Evolutionary conservation across 2,113 vertebrate species (phyloP), one percentile per base, ranked within the genome.

Genomic region (Alethe castanea): DNA sequence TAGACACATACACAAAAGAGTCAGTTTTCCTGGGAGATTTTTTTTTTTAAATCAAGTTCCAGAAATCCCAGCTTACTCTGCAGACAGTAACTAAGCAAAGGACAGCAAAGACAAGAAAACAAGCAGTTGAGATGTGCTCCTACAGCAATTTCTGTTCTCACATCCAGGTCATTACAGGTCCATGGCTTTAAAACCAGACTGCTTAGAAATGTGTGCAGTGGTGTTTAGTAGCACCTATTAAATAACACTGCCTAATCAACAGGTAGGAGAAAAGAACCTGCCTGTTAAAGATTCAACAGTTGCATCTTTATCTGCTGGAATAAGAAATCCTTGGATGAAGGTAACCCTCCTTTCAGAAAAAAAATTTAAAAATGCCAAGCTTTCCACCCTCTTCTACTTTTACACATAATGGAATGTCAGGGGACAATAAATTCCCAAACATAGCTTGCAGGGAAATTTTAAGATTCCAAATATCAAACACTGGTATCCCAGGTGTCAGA

Each of bases 161-260:
- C n/a, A 82, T 38, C 24, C 71, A 94, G 74, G 73, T 80, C 38
- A 11, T n/a, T 73, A 74, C 6, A 5, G 50, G 45, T 23, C 54
- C 42, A 38, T 50, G 74, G 84, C 81, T 91, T 92, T 91, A 87
- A 90, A 88, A 85, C 4, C 33, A 89, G 54, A 80, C 79, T 74
- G 90, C 85, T 93, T 57, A 64, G 53, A 81, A 86, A 60, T 2
- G 17, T 62, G 29, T 81, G 57, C 61, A 64, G 64, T 53, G 56
- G 80, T 91, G 82, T 88, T 92, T 83, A 81, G 67, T 47, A 88
- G 88, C 90, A 94, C 73, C 92, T 95, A 86, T 92, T 93, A 71
- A 92, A 64, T 86, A 96, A 88, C 72, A 79, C 48, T 57, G 19
- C 59, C 92, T 80, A 78, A 79, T 56, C 60, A 95, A 88, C 88